Evolutionary conservation across 92 coral and sea anemone species (phyloP).

Genomic region (Porites divaricata): DNA sequence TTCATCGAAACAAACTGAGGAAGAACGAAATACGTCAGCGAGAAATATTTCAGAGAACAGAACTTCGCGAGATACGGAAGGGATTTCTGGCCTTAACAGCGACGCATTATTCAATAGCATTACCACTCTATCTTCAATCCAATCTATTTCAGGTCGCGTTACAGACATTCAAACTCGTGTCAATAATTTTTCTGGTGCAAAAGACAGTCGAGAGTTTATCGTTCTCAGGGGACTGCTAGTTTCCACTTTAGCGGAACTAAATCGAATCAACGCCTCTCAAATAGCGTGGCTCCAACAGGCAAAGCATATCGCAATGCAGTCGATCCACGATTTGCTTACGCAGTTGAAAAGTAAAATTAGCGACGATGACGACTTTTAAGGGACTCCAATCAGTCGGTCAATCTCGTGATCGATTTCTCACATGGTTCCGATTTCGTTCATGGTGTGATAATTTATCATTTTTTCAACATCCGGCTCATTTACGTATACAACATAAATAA

Average conservation of each 20-base stretch:
- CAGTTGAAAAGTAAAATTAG: conserved; percentile 66
- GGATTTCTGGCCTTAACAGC: conserved; percentile 7
- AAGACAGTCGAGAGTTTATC: conserved; percentile 65
- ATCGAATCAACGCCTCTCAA: conserved; percentile 59
- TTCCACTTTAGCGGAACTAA: conserved; percentile 67
- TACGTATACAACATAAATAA: too few relatives aligned
- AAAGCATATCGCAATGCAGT: conserved; percentile 71
- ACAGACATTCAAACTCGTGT: conserved; percentile 72
- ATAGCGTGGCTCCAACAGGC: conserved; percentile 78
- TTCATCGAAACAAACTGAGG: conserved; percentile 11
- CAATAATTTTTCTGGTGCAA: conserved; percentile 54
- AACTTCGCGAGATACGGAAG: neutral
- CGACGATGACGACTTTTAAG: conserved; percentile 38
- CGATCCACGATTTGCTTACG: conserved; percentile 55
- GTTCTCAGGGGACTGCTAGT: conserved; percentile 66
- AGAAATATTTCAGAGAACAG: neutral
- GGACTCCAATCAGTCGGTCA: too few relatives aligned
- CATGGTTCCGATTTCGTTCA: conserved; percentile 26
- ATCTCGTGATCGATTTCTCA: neutral
- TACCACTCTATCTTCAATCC: conserved; percentile 34
- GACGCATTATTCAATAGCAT: conserved; percentile 26
- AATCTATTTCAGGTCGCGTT: conserved; percentile 67
- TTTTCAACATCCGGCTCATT: conserved; percentile 20
- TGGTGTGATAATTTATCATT: conserved; percentile 4
- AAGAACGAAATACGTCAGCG: conserved; percentile 35